Evolutionary conservation across 2,113 vertebrate genomes (phyloP).

Genomic region (Platanista minor): DNA sequence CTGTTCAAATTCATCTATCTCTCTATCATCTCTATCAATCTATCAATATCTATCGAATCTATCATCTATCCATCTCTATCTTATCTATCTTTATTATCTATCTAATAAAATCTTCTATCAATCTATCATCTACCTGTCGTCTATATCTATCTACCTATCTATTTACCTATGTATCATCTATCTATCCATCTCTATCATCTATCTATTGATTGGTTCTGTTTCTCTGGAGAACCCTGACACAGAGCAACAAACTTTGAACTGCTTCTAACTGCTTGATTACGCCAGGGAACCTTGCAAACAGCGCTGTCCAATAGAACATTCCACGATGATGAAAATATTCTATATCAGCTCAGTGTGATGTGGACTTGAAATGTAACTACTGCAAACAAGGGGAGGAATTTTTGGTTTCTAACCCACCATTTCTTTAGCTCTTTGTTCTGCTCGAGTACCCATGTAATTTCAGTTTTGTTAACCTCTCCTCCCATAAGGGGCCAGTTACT

Average conservation of each 20-base stretch:
- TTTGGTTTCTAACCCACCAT: background rate
- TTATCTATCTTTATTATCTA: background rate
- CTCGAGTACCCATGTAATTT: background rate
- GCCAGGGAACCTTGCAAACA: background rate
- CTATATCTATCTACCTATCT: background rate
- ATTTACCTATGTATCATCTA: background rate
- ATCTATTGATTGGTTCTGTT: background rate
- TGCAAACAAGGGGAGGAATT: fast-evolving
- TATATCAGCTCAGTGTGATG: background rate
- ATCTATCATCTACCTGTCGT: background rate
- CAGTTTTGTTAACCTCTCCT: background rate
- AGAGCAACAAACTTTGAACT: background rate
- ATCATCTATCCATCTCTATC: background rate
- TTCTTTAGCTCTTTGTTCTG: background rate
- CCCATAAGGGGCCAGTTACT: background rate
- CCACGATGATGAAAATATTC: background rate
- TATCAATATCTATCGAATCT: too few relatives aligned
- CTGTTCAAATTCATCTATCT: too few relatives aligned
- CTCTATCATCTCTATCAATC: background rate
- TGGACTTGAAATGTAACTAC: background rate
- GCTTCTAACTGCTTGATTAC: background rate
- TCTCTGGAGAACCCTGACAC: background rate
- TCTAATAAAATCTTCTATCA: background rate
- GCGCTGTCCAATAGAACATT: background rate
- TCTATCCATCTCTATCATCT: background rate